phyloP scores from a whole-genome alignment of 1,140 invertebrate species.

The Helicoverpa zea region DNA sequence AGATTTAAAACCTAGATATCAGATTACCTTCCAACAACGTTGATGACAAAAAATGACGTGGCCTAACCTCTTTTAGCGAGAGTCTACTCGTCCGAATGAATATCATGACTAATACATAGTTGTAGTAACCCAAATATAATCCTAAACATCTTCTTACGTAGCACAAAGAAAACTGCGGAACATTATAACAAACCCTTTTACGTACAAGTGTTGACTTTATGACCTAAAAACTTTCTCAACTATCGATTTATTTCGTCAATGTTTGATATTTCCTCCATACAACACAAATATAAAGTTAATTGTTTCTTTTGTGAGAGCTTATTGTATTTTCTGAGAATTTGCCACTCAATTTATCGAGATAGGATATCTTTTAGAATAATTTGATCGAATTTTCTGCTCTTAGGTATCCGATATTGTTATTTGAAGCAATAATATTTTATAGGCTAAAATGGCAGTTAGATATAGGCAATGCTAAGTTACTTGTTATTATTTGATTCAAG shows the following conservation, averaged over 20 bases:
- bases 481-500: not conserved
- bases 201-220: slow-evolving; percentile 16
- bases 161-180: not conserved
- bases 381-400: slow-evolving; percentile 1
- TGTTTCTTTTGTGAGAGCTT: not conserved
- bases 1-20: not conserved
- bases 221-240: not conserved
- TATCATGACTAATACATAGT: slow-evolving; percentile 4
- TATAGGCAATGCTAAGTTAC: not conserved
- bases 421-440: not conserved
- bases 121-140: not conserved
- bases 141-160: not conserved
- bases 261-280: not conserved
- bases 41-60: not conserved
- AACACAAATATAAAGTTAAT: not conserved
- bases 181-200: slow-evolving; percentile 20
- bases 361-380: slow-evolving; percentile 9
- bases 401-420: not conserved
- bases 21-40: not conserved
- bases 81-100: slow-evolving; percentile 1
- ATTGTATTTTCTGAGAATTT: not conserved
- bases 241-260: not conserved
- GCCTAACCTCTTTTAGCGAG: not conserved
- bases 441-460: not conserved
- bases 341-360: not conserved